Base-by-base conservation (phyloP, 2,797 vertebrate species). In the Molossus alvarezi region DNA sequence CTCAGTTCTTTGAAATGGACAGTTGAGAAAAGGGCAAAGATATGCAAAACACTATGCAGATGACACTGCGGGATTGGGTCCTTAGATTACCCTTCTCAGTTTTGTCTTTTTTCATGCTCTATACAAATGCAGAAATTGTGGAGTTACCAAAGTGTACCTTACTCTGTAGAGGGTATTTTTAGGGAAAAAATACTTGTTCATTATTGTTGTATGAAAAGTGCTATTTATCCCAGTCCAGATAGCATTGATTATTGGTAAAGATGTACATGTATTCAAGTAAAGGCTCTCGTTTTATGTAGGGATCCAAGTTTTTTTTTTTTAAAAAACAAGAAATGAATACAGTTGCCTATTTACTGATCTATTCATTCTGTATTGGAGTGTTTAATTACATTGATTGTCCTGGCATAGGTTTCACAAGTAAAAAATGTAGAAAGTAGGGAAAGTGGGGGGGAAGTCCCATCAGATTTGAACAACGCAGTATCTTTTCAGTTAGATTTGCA, bases 1-100 rank as follows among this genome's bases (percentile, higher is more conserved):
- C 29, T 41, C 6, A 23, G 25, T 18, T 69, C 72, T 76, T 88
- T 75, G 20, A 23, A 15, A 4, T 41, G 23, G 13, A 45, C 33
- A 27, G 2, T 15, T 53, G 51, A 41, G 64, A 87, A 88, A 51
- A 82, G 15, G 12, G 9, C 14, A 83, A 73, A 79, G 37, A 1
- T 53, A 65, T 76, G 81, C 29, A 95, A 95, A 93, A 69, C 4
- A 10, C 8, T 18, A 75, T 95, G 90, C 45, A 95, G 72, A 93
- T 73, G 9, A 0, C 84, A 10, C 27, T 57, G 77, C 6, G 37
- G 55, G 7, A 64, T 93, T 60, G 65, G 18, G 91, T 80, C 6
- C 25, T 88, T n/a, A 23, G 13, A 25, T 80, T 91, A 17, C 12
- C 41, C 12, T 71, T 3, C 2, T 65, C 13, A 2, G 9, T 27